Evolutionary conservation across 2,113 vertebrate genomes (phyloP).

Genomic region (Mirza zaza): DNA sequence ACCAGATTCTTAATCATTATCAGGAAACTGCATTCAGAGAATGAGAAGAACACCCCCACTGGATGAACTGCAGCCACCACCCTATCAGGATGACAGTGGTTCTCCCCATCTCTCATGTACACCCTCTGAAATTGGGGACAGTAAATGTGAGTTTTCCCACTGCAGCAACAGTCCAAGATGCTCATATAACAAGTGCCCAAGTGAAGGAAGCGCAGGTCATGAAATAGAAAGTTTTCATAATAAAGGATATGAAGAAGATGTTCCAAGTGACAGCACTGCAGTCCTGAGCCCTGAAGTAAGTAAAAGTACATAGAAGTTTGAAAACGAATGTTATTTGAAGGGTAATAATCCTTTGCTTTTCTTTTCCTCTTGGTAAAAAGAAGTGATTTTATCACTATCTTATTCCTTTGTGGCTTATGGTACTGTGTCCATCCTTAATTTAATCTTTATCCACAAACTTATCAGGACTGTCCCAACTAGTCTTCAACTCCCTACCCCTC

Average conservation of each 20-base stretch:
- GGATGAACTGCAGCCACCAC: slow-evolving; percentile 96
- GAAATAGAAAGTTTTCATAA: slow-evolving; percentile 94
- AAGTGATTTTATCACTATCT: background rate
- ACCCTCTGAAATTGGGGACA: slow-evolving; percentile 93
- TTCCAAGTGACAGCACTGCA: slow-evolving; percentile 96
- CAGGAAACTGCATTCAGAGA: slow-evolving; percentile 97
- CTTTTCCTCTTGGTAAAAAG: background rate
- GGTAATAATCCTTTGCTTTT: background rate
- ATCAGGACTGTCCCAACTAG: background rate
- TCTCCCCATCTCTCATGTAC: slow-evolving; percentile 97
- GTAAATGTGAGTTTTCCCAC: slow-evolving; percentile 93
- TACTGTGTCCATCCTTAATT: background rate
- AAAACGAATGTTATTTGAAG: background rate
- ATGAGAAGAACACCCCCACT: slow-evolving; percentile 96
- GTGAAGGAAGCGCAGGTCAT: slow-evolving; percentile 90
- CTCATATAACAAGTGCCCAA: slow-evolving; percentile 93
- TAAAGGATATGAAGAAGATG: slow-evolving; percentile 97
- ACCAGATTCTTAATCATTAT: slow-evolving; percentile 79
- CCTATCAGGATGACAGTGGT: slow-evolving; percentile 96
- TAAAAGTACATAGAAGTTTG: background rate
- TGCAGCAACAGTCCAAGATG: slow-evolving; percentile 94
- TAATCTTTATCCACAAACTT: background rate
- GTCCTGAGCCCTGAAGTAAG: slow-evolving; percentile 97
- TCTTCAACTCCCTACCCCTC: background rate
- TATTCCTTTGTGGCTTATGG: background rate